phyloP scores from a whole-genome alignment of 2,797 vertebrate species.

The Anas capensis region DNA sequence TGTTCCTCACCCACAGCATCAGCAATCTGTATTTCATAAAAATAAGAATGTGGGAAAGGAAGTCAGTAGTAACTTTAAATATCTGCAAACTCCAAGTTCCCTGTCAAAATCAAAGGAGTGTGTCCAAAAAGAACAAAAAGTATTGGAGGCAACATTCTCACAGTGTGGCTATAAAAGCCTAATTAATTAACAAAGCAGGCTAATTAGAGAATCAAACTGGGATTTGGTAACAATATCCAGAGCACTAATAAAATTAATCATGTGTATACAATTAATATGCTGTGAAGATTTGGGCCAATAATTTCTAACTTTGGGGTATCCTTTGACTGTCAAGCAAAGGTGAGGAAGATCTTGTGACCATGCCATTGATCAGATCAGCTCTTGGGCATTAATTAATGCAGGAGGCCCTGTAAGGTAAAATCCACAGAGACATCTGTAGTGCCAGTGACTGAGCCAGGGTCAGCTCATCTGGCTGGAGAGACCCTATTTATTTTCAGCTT shows the following conservation, averaged over 20 bases:
- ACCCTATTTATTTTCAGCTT: background rate
- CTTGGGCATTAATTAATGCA: background rate
- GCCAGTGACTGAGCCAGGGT: background rate
- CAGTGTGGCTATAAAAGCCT: background rate
- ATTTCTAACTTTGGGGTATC: background rate
- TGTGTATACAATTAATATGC: background rate
- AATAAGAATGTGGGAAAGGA: background rate
- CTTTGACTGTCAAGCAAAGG: background rate
- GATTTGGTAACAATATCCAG: background rate
- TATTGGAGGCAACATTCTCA: background rate
- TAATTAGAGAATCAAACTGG: constrained; percentile 25
- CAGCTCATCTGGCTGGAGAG: background rate
- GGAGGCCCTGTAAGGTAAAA: background rate
- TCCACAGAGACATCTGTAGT: background rate
- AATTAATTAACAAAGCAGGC: constrained; percentile 16
- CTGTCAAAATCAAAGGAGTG: background rate
- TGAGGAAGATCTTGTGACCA: accelerated
- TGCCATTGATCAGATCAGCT: accelerated
- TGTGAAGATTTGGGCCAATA: background rate
- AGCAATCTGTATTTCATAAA: background rate
- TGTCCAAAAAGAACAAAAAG: background rate
- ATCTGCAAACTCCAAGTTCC: background rate
- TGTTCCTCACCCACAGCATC: background rate
- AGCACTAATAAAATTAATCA: background rate
- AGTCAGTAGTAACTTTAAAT: background rate